Evolutionary conservation across 2,888 invertebrate species (phyloP).

Genomic region (Acanthacorydalis orientalis): DNA sequence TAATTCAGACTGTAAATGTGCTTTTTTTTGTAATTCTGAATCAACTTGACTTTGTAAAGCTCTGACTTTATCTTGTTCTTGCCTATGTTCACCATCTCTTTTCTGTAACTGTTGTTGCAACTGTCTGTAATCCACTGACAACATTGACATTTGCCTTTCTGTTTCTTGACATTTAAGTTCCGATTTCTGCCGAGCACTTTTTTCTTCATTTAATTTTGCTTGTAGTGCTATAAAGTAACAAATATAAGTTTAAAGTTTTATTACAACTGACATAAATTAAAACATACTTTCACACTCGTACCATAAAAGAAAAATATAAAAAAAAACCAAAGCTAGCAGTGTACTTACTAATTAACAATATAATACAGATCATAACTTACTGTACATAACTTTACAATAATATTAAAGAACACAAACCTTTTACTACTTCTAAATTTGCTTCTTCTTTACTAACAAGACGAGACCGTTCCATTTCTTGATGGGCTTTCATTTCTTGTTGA

Average conservation of each 20-base stretch:
- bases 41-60: constrained; percentile 75
- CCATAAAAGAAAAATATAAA: too few relatives aligned
- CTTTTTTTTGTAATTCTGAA: constrained; percentile 78
- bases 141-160: constrained; percentile 86
- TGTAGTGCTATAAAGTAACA: constrained; percentile 51
- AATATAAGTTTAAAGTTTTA: constrained; percentile 6
- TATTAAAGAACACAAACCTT: constrained; percentile 39
- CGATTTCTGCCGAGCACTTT: constrained; percentile 66
- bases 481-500: constrained; percentile 73
- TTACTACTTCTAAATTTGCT: constrained; percentile 81
- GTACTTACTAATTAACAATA: not conserved
- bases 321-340: too few relatives aligned
- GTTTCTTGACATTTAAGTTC: constrained; percentile 81
- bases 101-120: constrained; percentile 80
- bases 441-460: constrained; percentile 76
- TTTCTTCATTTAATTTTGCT: constrained; percentile 82
- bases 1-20: constrained; percentile 66
- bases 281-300: not conserved
- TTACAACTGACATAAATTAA: constrained; percentile 6
- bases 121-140: constrained; percentile 89
- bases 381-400: constrained; percentile 38
- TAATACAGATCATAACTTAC: constrained; percentile 28
- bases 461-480: constrained; percentile 75
- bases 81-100: constrained; percentile 78
- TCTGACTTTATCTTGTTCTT: constrained; percentile 73